Percentiles rank a stretch among this genome's conserved stretches.
Evolutionary conservation across 1,140 invertebrate species (phyloP).

Genomic region (Caenorhabditis inopinata): DNA sequence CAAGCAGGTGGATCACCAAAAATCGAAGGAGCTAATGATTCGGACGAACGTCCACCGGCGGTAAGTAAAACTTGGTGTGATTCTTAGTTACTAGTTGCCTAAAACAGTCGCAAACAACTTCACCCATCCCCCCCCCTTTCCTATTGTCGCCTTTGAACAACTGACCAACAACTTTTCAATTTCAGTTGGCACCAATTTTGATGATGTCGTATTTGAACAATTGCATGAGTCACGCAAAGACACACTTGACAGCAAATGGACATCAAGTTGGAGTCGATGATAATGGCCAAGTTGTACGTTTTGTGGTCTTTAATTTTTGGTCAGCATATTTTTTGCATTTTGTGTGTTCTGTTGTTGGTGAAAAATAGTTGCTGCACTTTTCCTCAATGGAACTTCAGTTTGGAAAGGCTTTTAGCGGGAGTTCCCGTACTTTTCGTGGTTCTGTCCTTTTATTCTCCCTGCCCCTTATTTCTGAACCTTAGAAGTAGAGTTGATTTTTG

Average conservation of each 20-base stretch:
- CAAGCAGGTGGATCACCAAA: neutral
- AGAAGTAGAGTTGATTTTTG: neutral
- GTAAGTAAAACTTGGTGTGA: neutral
- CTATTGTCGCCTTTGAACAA: conserved; percentile 3
- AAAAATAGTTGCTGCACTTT: too few relatives aligned
- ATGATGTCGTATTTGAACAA: conserved; percentile 34
- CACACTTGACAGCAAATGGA: conserved; percentile 14
- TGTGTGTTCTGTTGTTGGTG: too few relatives aligned
- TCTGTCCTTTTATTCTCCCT: too few relatives aligned
- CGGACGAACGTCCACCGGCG: neutral
- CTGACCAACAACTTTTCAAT: conserved; percentile 14
- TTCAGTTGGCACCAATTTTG: conserved; percentile 34
- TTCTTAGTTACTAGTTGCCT: neutral
- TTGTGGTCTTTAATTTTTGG: neutral
- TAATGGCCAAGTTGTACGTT: conserved; percentile 27
- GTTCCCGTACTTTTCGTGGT: too few relatives aligned
- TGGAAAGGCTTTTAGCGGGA: too few relatives aligned
- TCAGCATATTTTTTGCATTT: neutral
- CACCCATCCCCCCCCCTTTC: neutral
- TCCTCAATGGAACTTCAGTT: too few relatives aligned
- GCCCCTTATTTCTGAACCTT: too few relatives aligned
- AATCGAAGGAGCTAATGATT: neutral
- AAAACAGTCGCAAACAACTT: too few relatives aligned
- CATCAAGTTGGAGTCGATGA: neutral
- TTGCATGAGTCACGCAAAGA: conserved; percentile 30